phyloP scores from a whole-genome alignment of 1,140 invertebrate genomes.

The Bombyx mandarina region DNA sequence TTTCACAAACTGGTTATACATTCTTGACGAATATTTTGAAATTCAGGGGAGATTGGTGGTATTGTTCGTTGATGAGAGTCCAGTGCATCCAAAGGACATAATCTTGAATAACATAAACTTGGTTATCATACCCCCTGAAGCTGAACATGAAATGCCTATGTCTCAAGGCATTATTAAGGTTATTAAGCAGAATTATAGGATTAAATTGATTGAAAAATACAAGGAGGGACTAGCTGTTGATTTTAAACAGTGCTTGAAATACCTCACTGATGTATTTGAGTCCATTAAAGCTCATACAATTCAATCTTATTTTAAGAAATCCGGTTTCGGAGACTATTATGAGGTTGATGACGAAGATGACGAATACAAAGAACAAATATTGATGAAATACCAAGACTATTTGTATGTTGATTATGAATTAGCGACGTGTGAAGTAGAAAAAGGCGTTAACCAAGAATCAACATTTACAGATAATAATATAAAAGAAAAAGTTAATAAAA shows the following conservation, averaged over 20 bases:
- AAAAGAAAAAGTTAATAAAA: neutral
- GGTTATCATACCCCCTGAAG: slow-evolving; percentile 1
- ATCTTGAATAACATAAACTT: slow-evolving; percentile 5
- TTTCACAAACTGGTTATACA: slow-evolving; percentile 3
- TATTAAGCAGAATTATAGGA: slow-evolving; percentile 4
- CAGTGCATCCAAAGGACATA: slow-evolving; percentile 6
- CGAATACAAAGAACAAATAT: slow-evolving; percentile 6
- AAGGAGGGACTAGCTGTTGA: neutral
- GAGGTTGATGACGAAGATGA: slow-evolving; percentile 6
- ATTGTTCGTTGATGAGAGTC: slow-evolving; percentile 4
- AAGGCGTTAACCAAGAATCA: neutral
- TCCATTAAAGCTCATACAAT: slow-evolving; percentile 1
- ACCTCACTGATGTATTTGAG: neutral
- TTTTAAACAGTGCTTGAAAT: neutral
- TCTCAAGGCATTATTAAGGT: slow-evolving; percentile 5
- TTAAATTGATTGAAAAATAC: neutral
- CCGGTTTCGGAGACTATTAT: slow-evolving; percentile 6
- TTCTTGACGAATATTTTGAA: slow-evolving; percentile 6
- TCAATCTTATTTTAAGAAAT: slow-evolving; percentile 3
- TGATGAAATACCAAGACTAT: slow-evolving; percentile 7
- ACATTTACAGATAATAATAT: neutral
- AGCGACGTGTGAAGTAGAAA: neutral
- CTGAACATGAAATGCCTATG: slow-evolving; percentile 7
- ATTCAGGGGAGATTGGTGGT: slow-evolving; percentile 5
- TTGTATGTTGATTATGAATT: slow-evolving; percentile 7